phyloP scores from a whole-genome alignment of 2,797 vertebrate genomes.

The Cercopithecus diana region DNA sequence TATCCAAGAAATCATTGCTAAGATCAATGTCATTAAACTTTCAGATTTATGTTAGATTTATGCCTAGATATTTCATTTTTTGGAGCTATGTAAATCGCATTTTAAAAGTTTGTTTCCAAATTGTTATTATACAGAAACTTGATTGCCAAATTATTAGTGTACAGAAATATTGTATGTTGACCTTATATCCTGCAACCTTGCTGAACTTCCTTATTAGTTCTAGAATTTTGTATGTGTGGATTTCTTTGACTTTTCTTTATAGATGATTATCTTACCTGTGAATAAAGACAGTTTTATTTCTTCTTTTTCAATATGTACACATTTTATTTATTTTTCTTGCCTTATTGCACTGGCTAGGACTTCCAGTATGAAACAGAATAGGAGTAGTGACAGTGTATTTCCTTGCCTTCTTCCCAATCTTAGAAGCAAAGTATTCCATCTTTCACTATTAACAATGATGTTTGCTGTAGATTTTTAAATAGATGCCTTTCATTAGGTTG shows the following conservation, averaged over 20 bases:
- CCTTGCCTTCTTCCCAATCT: not conserved
- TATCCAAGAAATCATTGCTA: not conserved
- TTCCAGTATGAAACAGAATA: not conserved
- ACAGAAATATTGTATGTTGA: not conserved
- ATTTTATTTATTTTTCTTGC: constrained; percentile 32
- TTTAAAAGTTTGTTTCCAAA: constrained; percentile 18
- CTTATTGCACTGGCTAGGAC: not conserved
- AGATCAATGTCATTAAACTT: not conserved
- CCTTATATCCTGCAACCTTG: not conserved
- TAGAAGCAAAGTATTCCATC: not conserved
- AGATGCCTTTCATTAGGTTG: not conserved
- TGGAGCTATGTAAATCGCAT: not conserved
- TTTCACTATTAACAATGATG: not conserved
- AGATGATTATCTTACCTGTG: not conserved
- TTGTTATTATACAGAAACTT: not conserved
- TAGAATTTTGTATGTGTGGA: not conserved
- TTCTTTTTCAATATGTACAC: not conserved
- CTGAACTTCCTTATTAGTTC: not conserved
- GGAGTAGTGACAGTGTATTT: not conserved
- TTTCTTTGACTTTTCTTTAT: not conserved
- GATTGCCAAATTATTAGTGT: not conserved
- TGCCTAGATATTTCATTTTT: constrained; percentile 5
- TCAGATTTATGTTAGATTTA: not conserved
- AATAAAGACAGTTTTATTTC: constrained; percentile 18
- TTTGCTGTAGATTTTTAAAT: not conserved